Evolutionary conservation across 2,888 invertebrate species (phyloP), one percentile per base, ranked within the genome.

Genomic region (Zygaena filipendulae): DNA sequence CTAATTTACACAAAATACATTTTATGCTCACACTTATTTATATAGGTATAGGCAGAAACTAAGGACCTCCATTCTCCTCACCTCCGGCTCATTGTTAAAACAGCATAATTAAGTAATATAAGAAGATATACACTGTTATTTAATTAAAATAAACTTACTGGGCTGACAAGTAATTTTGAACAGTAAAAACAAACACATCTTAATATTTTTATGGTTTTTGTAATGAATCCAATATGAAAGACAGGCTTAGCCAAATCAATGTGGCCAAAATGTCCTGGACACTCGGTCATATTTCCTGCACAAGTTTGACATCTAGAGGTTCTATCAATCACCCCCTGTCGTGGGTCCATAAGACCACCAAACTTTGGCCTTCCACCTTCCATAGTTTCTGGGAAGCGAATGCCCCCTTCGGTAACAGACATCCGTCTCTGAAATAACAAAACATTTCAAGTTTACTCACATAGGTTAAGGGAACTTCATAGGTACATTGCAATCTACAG

Each of bases 141-240:
- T n/a, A n/a, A n/a, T n/a, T n/a, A n/a, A n/a, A n/a, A n/a, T n/a
- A n/a, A n/a, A 86, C 91, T 91, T 82, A 93, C 92, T 21, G 95
- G 92, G 52, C 93, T 97, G 33, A 98, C 94, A 40, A 99, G 84
- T 49, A 99, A 81, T 66, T 97, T 97, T 23, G 98, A 98, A 69
- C 99, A 99, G 64, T 95, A 98, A 68, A 97, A 99, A 64, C 99
- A 99, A 11, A 99, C 97, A 71, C 99, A 99, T 70, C 99, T 84
- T n/a, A 99, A 75, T 35, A 97, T 87, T 77, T 99, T 99, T 40
- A 99, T 94, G 0, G 93, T 93, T 79, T 99, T 99, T 18, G 95
- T 95, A 27, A 99, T 84, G 56, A 98, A 99, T 19, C 97, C 98
- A 58, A 97, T 91, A 63, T 99, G 98, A 70, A 95, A 99, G 1